Evolutionary conservation across 2,888 invertebrate genomes (phyloP).

Genomic region (Tribolium freemani): DNA sequence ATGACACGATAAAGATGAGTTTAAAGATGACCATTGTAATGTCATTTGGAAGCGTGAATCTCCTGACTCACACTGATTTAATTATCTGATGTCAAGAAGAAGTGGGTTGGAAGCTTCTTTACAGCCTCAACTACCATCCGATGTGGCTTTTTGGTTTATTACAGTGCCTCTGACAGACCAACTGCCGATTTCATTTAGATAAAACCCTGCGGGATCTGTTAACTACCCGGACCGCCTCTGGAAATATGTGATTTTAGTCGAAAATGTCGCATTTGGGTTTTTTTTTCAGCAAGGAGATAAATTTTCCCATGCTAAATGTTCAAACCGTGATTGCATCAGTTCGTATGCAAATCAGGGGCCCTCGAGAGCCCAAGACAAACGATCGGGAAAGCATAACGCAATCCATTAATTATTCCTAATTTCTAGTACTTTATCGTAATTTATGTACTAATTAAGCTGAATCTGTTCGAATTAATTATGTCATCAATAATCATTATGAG

Average conservation of each 20-base stretch:
- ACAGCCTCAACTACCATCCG: constrained; percentile 44
- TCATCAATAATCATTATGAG: constrained; percentile 19
- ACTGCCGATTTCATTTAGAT: constrained; percentile 60
- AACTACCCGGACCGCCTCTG: constrained; percentile 44
- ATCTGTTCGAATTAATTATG: constrained; percentile 29
- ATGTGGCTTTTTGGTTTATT: constrained; percentile 56
- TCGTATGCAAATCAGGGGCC: constrained; percentile 11
- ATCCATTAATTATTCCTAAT: constrained; percentile 7
- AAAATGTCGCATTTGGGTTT: constrained; percentile 19
- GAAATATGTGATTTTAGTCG: constrained; percentile 23
- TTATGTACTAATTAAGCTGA: constrained; percentile 31
- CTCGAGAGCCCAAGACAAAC: neutral
- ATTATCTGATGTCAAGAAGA: constrained; percentile 52
- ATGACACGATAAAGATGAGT: constrained; percentile 44
- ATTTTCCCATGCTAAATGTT: constrained; percentile 10
- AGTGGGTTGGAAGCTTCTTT: constrained; percentile 50
- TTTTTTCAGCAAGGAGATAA: constrained; percentile 17
- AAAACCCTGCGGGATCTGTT: constrained; percentile 49
- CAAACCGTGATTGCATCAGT: constrained; percentile 24
- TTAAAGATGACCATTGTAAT: constrained; percentile 41
- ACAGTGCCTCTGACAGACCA: constrained; percentile 52
- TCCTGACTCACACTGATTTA: constrained; percentile 52
- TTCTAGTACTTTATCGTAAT: constrained; percentile 16
- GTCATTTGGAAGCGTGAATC: constrained; percentile 46
- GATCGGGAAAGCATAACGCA: neutral